Evolutionary conservation across 2,797 vertebrate species (phyloP), one percentile per base, ranked within the genome.

Genomic region (Takifugu rubripes): DNA sequence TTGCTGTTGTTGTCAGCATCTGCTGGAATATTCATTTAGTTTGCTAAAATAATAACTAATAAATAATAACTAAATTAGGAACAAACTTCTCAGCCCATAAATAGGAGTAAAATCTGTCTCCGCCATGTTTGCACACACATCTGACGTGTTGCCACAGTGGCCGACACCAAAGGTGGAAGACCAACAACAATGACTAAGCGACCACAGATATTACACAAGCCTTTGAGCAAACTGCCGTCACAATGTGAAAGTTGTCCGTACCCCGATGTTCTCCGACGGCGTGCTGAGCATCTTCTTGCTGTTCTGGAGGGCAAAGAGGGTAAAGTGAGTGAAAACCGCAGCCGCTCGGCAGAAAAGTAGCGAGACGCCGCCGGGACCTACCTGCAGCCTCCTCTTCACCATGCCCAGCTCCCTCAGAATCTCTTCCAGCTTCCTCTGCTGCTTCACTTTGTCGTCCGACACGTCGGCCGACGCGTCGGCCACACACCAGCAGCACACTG

Each of bases 401-500:
- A 0, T 0, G 0, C 0, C 4, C 5, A 91, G 1, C 6, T 78
- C 8, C 0, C 0, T 9, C 17, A 70, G 26, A 7, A 83, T 52
- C 63, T 87, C 85, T 1, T 0, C 0, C 24, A 91, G 44, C 53
- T 76, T 82, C 1, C 0, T 71, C 6, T 0, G 26, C 21, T 33
- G 2, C 1, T 0, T 0, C 2, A 3, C 7, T 8, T 0, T 1
- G 0, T 4, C n/a, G n/a, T n/a, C n/a, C n/a, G n/a, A n/a, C n/a
- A n/a, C n/a, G n/a, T n/a, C 1, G 10, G 43, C 0, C 3, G 46
- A 0, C 27, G 54, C 17, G 42, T 33, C 43, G 10, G 40, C 65
- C 25, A 71, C n/a, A 54, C 75, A 69, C 21, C 54, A 87, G 57
- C 77, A 90, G 60, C 76, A 84, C 74, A 90, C 60, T 80, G 90